These are phyloP conservation scores for Plebejus anna DNA, from an alignment of 2,888 invertebrate genomes.

Conservation along the genomic window DNA sequence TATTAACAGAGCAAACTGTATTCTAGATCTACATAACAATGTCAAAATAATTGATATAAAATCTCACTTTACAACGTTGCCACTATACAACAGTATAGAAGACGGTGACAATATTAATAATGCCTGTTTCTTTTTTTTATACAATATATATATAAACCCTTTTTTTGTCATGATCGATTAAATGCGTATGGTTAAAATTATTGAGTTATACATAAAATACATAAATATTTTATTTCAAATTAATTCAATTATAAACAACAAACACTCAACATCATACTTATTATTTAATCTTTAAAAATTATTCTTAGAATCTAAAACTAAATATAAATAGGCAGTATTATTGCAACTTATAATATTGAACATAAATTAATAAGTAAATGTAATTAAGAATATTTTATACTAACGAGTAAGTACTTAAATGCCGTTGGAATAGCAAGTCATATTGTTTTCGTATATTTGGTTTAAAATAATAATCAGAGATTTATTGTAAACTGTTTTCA, in stretches of 20 bases:
- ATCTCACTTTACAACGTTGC: slow-evolving; percentile 9
- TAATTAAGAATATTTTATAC: too few relatives aligned
- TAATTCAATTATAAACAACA: neutral
- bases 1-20: neutral
- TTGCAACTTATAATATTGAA: neutral
- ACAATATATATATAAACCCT: too few relatives aligned
- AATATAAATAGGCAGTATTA: neutral
- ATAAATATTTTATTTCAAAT: neutral
- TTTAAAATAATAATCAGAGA: neutral
- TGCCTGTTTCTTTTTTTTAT: neutral
- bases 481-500: too few relatives aligned
- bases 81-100: neutral
- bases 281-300: neutral
- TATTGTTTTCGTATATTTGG: neutral
- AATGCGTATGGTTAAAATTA: neutral
- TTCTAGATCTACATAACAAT: neutral
- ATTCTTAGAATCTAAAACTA: neutral
- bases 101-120: neutral
- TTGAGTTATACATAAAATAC: neutral
- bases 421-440: neutral
- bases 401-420: too few relatives aligned
- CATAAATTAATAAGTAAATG: neutral
- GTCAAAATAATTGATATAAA: neutral
- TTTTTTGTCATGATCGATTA: neutral
- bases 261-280: neutral